These are phyloP conservation scores for Vulpes ferrilata DNA, from an alignment of 2,113 vertebrate genomes.

Conservation along the genomic window DNA sequence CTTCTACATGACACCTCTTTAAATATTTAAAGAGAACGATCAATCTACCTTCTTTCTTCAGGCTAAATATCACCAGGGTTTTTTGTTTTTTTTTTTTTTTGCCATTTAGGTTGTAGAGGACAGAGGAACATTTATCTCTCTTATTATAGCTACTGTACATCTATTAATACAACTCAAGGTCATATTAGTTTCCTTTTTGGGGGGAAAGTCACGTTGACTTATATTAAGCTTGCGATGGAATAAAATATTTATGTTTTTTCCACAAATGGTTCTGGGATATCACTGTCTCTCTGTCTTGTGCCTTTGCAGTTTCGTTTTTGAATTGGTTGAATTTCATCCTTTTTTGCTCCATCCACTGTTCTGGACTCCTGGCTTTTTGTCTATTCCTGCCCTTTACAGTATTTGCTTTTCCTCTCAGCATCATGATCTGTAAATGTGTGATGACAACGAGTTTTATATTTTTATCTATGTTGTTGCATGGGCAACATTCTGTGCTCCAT, in stretches of 20 bases:
- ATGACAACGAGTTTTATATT: neutral
- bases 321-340: constrained; percentile 30
- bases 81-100: constrained; percentile 30
- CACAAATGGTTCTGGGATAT: neutral
- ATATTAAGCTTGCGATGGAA: neutral
- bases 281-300: neutral
- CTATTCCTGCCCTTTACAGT: neutral
- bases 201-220: constrained; percentile 46
- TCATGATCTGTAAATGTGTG: neutral
- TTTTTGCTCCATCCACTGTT: neutral
- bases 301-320: neutral
- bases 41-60: constrained; percentile 59
- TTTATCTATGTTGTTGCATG: neutral
- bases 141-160: constrained; percentile 43
- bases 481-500: neutral
- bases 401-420: constrained; percentile 35
- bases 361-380: neutral
- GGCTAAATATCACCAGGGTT: neutral
- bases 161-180: constrained; percentile 73
- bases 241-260: constrained; percentile 53
- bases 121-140: constrained; percentile 66
- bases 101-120: constrained; percentile 26
- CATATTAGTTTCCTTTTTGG: constrained; percentile 41
- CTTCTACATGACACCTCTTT: constrained; percentile 59
- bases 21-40: constrained; percentile 70